Evolutionary conservation across 2,113 vertebrate genomes (phyloP).

Genomic region (Dasypus novemcinctus): DNA sequence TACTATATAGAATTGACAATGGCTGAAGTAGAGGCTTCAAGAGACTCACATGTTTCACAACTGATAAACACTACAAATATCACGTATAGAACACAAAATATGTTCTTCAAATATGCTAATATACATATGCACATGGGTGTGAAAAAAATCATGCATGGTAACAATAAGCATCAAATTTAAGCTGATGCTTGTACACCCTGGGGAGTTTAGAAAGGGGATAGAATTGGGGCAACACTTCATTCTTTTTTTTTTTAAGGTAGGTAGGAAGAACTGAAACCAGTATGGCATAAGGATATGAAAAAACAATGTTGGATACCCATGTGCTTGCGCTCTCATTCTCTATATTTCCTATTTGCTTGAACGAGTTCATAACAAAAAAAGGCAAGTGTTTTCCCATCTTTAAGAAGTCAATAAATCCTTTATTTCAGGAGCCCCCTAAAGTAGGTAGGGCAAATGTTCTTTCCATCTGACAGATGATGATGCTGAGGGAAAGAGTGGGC

Average conservation of each 20-base stretch:
- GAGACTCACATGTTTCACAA: neutral
- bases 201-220: neutral
- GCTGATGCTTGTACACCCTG: no score
- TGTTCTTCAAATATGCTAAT: neutral
- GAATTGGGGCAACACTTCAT: no score
- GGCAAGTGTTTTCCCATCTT: neutral
- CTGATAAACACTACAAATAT: neutral
- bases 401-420: neutral
- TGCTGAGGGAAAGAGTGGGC: neutral
- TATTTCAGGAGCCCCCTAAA: neutral
- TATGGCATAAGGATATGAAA: neutral
- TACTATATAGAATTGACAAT: neutral
- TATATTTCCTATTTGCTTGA: neutral
- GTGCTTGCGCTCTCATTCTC: neutral
- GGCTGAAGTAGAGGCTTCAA: no score
- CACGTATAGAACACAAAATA: neutral
- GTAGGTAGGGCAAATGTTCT: neutral
- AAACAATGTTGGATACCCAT: neutral
- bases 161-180: neutral
- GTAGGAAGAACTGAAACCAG: neutral
- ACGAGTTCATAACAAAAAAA: neutral
- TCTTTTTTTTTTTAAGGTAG: neutral
- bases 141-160: neutral
- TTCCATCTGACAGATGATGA: fast-evolving
- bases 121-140: neutral